These are phyloP conservation scores for Nematopogon swammerdamellus DNA, from an alignment of 2,888 invertebrate species.

Conservation along the genomic window DNA sequence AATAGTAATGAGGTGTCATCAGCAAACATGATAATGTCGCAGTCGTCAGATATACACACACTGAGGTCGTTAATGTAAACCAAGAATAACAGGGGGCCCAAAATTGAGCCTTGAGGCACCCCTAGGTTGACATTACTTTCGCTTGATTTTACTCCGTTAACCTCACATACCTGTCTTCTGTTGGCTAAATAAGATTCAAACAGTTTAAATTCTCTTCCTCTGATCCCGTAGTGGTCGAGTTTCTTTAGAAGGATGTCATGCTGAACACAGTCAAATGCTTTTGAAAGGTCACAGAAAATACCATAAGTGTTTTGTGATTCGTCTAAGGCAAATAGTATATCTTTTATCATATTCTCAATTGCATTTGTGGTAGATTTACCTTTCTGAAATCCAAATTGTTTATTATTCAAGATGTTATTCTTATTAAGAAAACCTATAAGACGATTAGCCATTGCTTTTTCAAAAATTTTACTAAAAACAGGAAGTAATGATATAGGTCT, in stretches of 20 bases:
- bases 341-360: neutral
- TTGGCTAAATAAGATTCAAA: neutral
- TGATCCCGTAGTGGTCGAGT: neutral
- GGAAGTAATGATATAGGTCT: slow-evolving; percentile 10
- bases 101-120: neutral
- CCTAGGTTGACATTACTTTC: neutral
- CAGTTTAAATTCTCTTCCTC: neutral
- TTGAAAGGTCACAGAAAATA: neutral
- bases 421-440: slow-evolving; percentile 6
- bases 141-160: neutral
- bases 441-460: slow-evolving; percentile 6
- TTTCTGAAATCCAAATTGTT: slow-evolving; percentile 9
- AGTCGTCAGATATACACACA: neutral
- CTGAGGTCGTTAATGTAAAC: neutral
- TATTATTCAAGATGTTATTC: slow-evolving; percentile 6
- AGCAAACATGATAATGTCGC: neutral
- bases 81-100: neutral
- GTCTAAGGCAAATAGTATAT: neutral
- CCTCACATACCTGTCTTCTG: neutral
- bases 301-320: neutral
- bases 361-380: neutral
- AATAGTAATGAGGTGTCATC: slow-evolving; percentile 1
- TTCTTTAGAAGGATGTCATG: slow-evolving; percentile 1
- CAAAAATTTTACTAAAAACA: slow-evolving; percentile 7
- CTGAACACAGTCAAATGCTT: slow-evolving; percentile 3